These are phyloP conservation scores for Porites divaricata DNA, from an alignment of 92 coral and sea anemone genomes.

Conservation along the genomic window DNA sequence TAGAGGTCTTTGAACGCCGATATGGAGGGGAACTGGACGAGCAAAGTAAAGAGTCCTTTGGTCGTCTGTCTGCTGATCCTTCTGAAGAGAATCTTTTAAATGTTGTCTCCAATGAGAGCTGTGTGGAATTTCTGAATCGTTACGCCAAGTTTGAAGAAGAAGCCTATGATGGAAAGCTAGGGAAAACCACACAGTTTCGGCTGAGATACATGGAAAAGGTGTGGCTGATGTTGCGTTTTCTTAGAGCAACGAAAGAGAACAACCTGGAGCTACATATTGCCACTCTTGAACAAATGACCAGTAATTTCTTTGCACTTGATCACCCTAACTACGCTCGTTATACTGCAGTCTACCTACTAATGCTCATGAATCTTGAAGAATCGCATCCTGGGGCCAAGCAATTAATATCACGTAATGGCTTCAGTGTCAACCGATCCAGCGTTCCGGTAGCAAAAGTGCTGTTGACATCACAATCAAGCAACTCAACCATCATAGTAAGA, in stretches of 20 bases:
- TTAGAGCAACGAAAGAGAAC: conserved; percentile 29
- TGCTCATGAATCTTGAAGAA: conserved; percentile 26
- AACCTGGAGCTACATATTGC: conserved; percentile 23
- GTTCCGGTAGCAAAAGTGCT: too few species aligned
- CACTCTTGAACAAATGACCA: conserved; percentile 10
- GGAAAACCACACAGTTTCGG: conserved; percentile 26
- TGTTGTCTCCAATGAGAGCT: conserved; percentile 13
- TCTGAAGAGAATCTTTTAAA: conserved; percentile 11
- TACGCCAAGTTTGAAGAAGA: conserved; percentile 2
- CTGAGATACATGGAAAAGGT: conserved; percentile 22
- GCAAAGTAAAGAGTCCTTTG: not conserved
- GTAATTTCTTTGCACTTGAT: conserved; percentile 6
- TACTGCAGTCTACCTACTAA: conserved; percentile 5
- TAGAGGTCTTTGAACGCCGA: not conserved
- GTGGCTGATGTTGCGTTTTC: conserved; percentile 31
- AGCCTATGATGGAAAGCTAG: conserved; percentile 1
- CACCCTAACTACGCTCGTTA: conserved; percentile 27
- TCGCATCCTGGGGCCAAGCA: conserved; percentile 46
- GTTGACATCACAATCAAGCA: too few species aligned
- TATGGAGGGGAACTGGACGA: conserved; percentile 11
- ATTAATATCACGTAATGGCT: conserved; percentile 33
- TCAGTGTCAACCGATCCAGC: too few species aligned
- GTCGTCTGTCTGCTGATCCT: conserved; percentile 21
- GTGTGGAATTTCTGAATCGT: conserved; percentile 1
- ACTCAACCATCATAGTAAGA: too few species aligned